These are phyloP conservation scores for Tetragnatha versicolor DNA, from an alignment of 1,140 invertebrate genomes.

Conservation along the genomic window DNA sequence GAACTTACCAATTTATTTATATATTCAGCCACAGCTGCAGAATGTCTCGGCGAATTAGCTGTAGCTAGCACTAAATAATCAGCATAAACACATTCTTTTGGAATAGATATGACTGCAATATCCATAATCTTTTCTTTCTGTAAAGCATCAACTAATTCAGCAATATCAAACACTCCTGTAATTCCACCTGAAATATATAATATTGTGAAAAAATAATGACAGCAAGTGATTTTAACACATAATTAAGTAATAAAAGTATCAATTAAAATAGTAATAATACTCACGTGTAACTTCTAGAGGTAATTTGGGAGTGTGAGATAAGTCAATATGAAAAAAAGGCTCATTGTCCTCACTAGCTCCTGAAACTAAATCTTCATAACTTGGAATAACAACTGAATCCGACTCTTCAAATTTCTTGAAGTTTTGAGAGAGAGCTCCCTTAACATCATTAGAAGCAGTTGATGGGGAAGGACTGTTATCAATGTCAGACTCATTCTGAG, in stretches of 20 bases:
- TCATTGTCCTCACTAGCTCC: not conserved
- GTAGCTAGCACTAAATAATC: slow-evolving; percentile 82
- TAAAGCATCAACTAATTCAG: slow-evolving; percentile 81
- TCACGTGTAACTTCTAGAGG: not conserved
- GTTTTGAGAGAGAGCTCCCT: not conserved
- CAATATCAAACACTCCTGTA: slow-evolving; percentile 83
- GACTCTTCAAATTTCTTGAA: slow-evolving; percentile 31
- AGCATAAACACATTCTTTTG: slow-evolving; percentile 78
- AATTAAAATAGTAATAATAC: not conserved
- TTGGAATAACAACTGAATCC: slow-evolving; percentile 30
- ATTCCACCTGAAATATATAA: slow-evolving; percentile 71
- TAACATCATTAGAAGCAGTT: not conserved
- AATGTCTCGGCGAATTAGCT: slow-evolving; percentile 76
- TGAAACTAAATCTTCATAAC: slow-evolving; percentile 32
- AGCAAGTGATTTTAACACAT: not conserved
- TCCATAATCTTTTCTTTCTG: slow-evolving; percentile 78
- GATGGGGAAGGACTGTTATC: not conserved
- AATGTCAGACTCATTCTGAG: not conserved
- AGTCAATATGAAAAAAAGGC: slow-evolving; percentile 2
- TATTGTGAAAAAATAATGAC: not conserved
- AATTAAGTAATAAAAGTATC: not conserved
- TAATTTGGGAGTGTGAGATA: not conserved
- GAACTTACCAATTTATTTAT: slow-evolving; percentile 76
- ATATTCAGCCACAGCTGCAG: slow-evolving; percentile 77
- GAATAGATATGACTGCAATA: slow-evolving; percentile 81